Evolutionary conservation across 2,888 invertebrate genomes (phyloP).

Genomic region (Nemotelus nigrinus): DNA sequence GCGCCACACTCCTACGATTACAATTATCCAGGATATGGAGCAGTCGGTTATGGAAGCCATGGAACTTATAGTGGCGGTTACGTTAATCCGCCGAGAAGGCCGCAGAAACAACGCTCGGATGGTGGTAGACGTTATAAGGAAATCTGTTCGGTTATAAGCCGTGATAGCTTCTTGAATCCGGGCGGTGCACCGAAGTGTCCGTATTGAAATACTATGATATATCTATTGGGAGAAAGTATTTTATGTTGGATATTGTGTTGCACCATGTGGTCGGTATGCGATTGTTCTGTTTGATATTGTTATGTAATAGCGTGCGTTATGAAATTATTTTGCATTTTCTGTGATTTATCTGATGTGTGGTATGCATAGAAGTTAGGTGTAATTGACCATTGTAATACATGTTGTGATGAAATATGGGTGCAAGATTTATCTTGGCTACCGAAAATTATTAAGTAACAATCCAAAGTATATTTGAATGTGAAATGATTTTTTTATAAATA

Average conservation of each 20-base stretch:
- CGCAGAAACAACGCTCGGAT: slow-evolving; percentile 29
- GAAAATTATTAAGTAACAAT: no score
- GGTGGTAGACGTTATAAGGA: slow-evolving; percentile 70
- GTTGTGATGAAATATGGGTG: no score
- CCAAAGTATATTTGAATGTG: no score
- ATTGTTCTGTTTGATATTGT: no score
- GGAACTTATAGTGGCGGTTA: slow-evolving; percentile 18
- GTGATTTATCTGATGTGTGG: no score
- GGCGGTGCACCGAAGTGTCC: slow-evolving; percentile 61
- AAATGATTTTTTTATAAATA: no score
- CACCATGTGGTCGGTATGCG: neutral
- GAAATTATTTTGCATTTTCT: no score
- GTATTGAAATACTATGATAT: slow-evolving; percentile 15
- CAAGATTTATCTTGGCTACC: no score
- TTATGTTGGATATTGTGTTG: slow-evolving; percentile 25
- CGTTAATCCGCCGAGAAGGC: neutral
- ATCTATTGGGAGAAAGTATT: slow-evolving; percentile 14
- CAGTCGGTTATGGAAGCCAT: slow-evolving; percentile 11
- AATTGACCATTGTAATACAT: no score
- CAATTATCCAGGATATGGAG: slow-evolving; percentile 24
- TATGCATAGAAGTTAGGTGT: no score
- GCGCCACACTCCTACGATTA: slow-evolving; percentile 28
- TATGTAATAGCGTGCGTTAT: no score
- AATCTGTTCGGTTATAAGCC: slow-evolving; percentile 73
- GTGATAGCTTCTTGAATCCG: slow-evolving; percentile 69